Base-by-base conservation (phyloP, 2,888 invertebrate species). In the Gonocerus acuteangulatus region DNA sequence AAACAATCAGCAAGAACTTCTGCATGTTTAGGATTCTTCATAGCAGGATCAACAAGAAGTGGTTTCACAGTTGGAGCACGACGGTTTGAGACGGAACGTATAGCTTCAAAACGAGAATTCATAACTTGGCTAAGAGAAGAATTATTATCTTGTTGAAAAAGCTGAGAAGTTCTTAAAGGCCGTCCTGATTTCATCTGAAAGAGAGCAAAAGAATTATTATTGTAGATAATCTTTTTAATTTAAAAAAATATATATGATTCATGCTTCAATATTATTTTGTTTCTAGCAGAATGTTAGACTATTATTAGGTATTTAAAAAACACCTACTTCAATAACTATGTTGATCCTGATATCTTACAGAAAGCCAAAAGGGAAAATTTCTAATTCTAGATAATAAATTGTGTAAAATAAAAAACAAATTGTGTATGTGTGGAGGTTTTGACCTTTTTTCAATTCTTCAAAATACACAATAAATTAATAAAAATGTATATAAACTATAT, bases 1-100 rank as follows among this genome's bases (percentile, higher is more conserved):
- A 89, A 89, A 72, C 85, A 86, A 68, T 93, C 94, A 62, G 82
- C 82, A 69, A 95, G 77, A 63, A 92, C 84, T 51, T 87, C 86
- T 22, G 87, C 84, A 74, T 92, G 91, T 73, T 91, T 92, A 42
- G 87, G 82, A 75, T 86, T 90, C 76, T 89, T 91, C 69, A 82
- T 76, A 49, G 78, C 78, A 9, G 86, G 83, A 71, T 86, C 88
- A 68, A 84, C 85, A 2, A 85, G 81, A 19, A 87, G 80, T 27
- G 89, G 86, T 72, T 89, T 86, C 49, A 87, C 83, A 4, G 87
- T 83, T 2, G 88, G 84, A 65, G 84, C 82, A 67, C 86, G 83
- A 68, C 86, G 86, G 72, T 83, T 82, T 64, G 83, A 80, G 0
- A 91, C 84, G 16, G 81, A 78, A 71, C 88, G 90, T 70, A 92